Evolutionary conservation across 1,140 invertebrate species (phyloP), one percentile per base, ranked within the genome.

Genomic region (Araneus ventricosus): DNA sequence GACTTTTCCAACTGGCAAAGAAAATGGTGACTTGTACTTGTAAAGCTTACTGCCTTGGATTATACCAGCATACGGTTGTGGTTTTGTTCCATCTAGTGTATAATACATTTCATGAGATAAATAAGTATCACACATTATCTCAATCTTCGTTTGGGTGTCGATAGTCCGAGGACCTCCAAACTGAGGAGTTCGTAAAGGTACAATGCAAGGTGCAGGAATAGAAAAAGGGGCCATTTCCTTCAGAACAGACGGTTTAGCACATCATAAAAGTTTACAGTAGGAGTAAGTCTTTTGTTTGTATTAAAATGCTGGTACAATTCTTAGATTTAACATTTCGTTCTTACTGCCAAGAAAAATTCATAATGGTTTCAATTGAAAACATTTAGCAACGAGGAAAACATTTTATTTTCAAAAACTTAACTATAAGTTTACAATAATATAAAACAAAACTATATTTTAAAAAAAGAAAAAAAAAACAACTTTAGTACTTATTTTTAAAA

Each of bases 51-150:
- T 93, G 10, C 91, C 91, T 61, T 93, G 91, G 24, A 88, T 70
- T n/a, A 93, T 93, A 30, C 84, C 84, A 75, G 85, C 91, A 93
- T 93, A 93, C 14, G 91, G 91, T n/a, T 93, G 91, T 27, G 91
- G 91, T 88, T 87, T 93, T 57, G 91, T 88, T 17, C 91, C 91
- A 93, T 93, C 91, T 4, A 93, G 20, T 24, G 91, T 93, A 45
- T 88, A 93, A 80, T 79, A 93, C 59, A 93, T 88, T 80, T 88
- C 91, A 80, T 86, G 82, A 37, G 86, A 14, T 45, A 93, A 30
- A 27, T 59, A 41, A 41, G 91, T 93, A 24, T 87, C 85, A 45
- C 84, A 93, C 45, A 79, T n/a, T 24, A 93, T 63, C 30, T 93
- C 61, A 37, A 93, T 88, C 79, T 79, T 87, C 24, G 91, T 93